Conservation (phyloP, 2,888 invertebrate species). For the Congeria kusceri region DNA sequence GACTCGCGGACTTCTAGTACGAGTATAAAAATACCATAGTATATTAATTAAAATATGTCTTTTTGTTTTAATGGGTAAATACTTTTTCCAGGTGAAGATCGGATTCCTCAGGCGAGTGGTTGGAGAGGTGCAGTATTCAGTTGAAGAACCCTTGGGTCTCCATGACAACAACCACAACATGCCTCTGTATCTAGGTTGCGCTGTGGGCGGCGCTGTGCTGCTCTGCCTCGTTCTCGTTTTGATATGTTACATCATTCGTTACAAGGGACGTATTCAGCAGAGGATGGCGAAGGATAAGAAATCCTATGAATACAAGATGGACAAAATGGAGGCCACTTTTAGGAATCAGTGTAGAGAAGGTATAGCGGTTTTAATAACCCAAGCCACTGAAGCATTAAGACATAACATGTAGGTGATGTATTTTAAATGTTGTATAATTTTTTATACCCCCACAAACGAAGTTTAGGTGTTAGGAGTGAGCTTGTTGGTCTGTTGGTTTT, state of each 20-base stretch:
- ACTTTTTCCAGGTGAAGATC: slow-evolving; percentile 87
- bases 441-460: too few species aligned
- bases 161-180: background rate
- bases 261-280: slow-evolving; percentile 91
- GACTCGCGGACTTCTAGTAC: too few species aligned
- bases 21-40: background rate
- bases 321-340: slow-evolving; percentile 98
- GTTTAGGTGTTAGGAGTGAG: too few species aligned
- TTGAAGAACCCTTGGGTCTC: slow-evolving; percentile 86
- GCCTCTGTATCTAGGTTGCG: slow-evolving; percentile 86
- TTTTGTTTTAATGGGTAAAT: slow-evolving; percentile 2
- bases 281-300: slow-evolving; percentile 98
- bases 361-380: slow-evolving; percentile 51
- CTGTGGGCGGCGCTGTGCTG: slow-evolving; percentile 91
- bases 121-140: slow-evolving; percentile 93
- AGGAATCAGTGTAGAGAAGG: slow-evolving; percentile 97
- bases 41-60: background rate
- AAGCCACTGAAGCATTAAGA: too few species aligned
- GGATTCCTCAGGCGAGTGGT: slow-evolving; percentile 95
- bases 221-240: slow-evolving; percentile 92
- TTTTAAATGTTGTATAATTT: too few species aligned
- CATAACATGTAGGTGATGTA: too few species aligned
- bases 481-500: too few species aligned
- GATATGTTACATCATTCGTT: slow-evolving; percentile 88
- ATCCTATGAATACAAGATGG: slow-evolving; percentile 99